Conservation (phyloP, 2,888 invertebrate species). For the Calliphora vomitoria region DNA sequence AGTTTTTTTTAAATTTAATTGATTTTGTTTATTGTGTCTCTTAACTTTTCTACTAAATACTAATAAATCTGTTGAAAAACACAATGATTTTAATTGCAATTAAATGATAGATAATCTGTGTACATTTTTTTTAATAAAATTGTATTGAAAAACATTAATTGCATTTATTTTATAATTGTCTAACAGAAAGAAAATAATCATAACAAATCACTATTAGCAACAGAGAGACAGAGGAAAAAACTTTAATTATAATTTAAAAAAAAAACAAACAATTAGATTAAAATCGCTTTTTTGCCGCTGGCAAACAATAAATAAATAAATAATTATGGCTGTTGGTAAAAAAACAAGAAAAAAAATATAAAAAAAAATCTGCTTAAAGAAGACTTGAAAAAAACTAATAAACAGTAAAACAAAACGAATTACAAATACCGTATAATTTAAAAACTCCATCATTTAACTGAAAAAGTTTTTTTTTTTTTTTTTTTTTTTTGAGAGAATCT, state of each 20-base stretch:
- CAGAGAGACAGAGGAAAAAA: conserved; percentile 31
- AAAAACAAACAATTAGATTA: conserved; percentile 37
- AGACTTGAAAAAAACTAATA: no score
- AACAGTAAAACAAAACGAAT: no score
- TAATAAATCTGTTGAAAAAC: conserved; percentile 6
- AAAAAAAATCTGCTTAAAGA: background rate
- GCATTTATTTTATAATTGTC: conserved; percentile 47
- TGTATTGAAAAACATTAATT: conserved; percentile 11
- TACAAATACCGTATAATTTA: background rate
- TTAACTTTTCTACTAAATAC: background rate
- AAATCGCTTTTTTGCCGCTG: conserved; percentile 47
- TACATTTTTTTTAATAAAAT: background rate
- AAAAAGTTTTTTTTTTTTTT: no score
- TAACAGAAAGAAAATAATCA: conserved; percentile 35
- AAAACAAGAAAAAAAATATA: background rate
- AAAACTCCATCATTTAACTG: background rate
- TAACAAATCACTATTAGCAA: conserved; percentile 17
- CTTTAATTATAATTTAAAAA: conserved; percentile 55
- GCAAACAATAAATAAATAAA: conserved; percentile 44
- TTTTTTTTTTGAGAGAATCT: no score
- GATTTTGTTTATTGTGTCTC: background rate
- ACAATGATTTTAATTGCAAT: conserved; percentile 23
- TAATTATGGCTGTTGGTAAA: conserved; percentile 10
- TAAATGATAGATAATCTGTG: background rate
- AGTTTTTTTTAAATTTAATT: no score